Conservation (phyloP, 1,140 invertebrate species). For the Nasonia giraulti region DNA sequence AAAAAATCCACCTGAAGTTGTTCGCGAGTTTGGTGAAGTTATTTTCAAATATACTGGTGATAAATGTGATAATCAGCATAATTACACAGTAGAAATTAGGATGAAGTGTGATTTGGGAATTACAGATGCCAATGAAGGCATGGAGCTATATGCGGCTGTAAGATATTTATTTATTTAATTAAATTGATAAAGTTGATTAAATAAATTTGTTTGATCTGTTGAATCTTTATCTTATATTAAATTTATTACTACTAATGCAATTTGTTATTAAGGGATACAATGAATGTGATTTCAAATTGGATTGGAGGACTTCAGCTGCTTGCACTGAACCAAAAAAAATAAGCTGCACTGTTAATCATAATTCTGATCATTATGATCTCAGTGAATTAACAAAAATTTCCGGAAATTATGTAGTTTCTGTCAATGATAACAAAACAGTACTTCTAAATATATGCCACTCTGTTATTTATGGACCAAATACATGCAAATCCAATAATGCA, state of each 20-base stretch:
- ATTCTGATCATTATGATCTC: constrained; percentile 61
- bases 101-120: constrained; percentile 65
- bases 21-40: constrained; percentile 53
- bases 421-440: constrained; percentile 53
- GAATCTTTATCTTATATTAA: too few relatives aligned
- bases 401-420: constrained; percentile 65
- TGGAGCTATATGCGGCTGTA: constrained; percentile 58
- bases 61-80: constrained; percentile 53
- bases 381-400: constrained; percentile 59
- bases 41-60: constrained; percentile 64
- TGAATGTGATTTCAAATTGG: constrained; percentile 58
- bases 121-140: constrained; percentile 43
- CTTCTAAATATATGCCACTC: constrained; percentile 70
- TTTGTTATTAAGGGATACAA: constrained; percentile 53
- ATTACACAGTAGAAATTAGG: constrained; percentile 60
- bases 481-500: constrained; percentile 58
- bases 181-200: neutral
- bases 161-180: constrained; percentile 41
- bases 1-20: constrained; percentile 58
- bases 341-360: constrained; percentile 61
- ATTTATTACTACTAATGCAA: neutral
- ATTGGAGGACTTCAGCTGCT: constrained; percentile 58
- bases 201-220: too few relatives aligned
- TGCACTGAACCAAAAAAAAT: constrained; percentile 53
- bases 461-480: constrained; percentile 60